Evolutionary conservation across 2,113 vertebrate genomes (phyloP).

Genomic region (Zeus faber): DNA sequence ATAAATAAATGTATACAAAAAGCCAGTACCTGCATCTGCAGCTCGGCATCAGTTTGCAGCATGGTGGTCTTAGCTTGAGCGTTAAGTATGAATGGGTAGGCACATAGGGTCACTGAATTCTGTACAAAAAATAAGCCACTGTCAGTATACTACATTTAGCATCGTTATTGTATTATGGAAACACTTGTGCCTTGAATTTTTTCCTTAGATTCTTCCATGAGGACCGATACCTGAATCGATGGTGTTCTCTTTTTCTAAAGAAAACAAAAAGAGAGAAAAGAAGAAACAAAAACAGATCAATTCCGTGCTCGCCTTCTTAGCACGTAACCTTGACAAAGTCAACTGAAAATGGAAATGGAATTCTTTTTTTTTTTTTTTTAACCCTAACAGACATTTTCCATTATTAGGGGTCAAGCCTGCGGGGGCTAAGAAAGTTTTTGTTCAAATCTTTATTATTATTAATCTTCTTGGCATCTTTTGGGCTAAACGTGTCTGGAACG

Average conservation of each 20-base stretch:
- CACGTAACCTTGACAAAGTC: no score
- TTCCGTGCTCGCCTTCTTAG: no score
- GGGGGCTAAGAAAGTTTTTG: no score
- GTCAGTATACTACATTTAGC: background rate
- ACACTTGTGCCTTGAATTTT: background rate
- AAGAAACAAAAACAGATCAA: background rate
- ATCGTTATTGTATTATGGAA: background rate
- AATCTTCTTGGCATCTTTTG: no score
- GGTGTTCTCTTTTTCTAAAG: conserved; percentile 87
- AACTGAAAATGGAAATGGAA: no score
- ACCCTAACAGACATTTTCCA: no score
- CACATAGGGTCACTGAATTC: conserved; percentile 91
- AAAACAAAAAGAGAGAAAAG: conserved; percentile 29
- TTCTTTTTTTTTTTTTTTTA: no score
- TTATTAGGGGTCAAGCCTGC: no score
- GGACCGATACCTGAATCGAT: conserved; percentile 83
- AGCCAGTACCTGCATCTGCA: conserved; percentile 92
- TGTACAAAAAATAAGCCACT: conserved; percentile 45
- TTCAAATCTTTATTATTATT: no score
- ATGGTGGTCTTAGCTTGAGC: conserved; percentile 98
- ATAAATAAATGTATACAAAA: no score
- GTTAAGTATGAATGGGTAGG: conserved; percentile 96
- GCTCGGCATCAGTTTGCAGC: conserved; percentile 94
- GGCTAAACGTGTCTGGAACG: no score
- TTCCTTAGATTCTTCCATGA: background rate